A percentile compares a stretch with the other conserved stretches of the same genome.
phyloP scores from a whole-genome alignment of 1,140 invertebrate species.

The Leptonema lineaticorne region DNA sequence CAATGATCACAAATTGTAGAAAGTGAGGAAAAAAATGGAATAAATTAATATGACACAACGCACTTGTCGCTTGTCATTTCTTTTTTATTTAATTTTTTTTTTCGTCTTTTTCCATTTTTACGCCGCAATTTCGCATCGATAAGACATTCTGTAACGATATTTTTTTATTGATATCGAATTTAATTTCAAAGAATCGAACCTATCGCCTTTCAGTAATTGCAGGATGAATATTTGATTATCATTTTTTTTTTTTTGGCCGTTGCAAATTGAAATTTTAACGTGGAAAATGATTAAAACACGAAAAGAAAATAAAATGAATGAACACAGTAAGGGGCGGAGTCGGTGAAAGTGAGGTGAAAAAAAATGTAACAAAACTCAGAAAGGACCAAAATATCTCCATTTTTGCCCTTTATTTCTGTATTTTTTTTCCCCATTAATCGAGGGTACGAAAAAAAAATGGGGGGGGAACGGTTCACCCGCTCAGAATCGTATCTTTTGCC shows the following conservation, averaged over 20 bases:
- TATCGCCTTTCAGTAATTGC: background rate
- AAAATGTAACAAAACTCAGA: no score
- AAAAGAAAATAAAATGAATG: no score
- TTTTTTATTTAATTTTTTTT: no score
- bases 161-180: slow-evolving; percentile 1
- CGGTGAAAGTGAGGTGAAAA: background rate
- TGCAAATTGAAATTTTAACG: background rate
- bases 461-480: background rate
- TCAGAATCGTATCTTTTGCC: slow-evolving; percentile 14
- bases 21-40: no score
- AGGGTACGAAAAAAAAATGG: background rate
- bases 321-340: background rate
- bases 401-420: slow-evolving; percentile 21
- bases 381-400: no score
- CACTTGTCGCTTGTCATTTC: no score
- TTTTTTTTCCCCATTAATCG: background rate
- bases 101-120: no score
- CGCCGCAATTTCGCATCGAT: no score
- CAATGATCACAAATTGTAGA: no score
- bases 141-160: background rate
- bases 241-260: background rate
- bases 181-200: background rate
- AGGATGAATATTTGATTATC: slow-evolving; percentile 5
- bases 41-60: no score
- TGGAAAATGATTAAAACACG: no score